Percentiles rank a stretch among this genome's conserved stretches.
These are phyloP conservation scores for Pocillopora damicornis DNA, from an alignment of 64 coral and sea anemone species.

Conservation along the genomic window DNA sequence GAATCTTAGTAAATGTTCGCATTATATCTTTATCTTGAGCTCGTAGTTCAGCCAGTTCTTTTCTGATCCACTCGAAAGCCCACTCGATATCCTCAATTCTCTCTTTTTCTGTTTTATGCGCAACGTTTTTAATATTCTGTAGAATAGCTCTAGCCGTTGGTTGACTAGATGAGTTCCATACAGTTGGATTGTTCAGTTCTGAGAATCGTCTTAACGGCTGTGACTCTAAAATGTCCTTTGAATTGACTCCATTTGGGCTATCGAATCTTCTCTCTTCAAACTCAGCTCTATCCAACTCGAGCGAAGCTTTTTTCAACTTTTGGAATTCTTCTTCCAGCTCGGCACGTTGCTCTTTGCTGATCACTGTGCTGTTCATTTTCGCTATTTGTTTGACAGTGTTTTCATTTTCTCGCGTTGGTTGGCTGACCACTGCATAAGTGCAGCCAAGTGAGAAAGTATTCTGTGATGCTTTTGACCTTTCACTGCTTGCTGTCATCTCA, in stretches of 20 bases:
- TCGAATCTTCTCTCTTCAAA: not conserved
- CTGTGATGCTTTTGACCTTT: slow-evolving; percentile 45
- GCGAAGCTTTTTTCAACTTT: slow-evolving; percentile 44
- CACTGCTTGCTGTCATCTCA: slow-evolving; percentile 24
- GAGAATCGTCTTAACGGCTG: slow-evolving; percentile 15
- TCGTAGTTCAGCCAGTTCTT: slow-evolving; percentile 60
- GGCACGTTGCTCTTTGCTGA: slow-evolving; percentile 2
- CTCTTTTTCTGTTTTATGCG: slow-evolving; percentile 45
- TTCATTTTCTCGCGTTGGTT: slow-evolving; percentile 20
- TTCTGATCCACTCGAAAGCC: slow-evolving; percentile 67
- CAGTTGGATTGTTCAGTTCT: not conserved
- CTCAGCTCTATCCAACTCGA: slow-evolving; percentile 29
- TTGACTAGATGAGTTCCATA: not conserved
- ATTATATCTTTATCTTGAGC: slow-evolving; percentile 79
- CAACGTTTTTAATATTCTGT: slow-evolving; percentile 30
- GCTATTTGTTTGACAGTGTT: not conserved
- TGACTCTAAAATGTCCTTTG: not conserved
- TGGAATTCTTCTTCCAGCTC: slow-evolving; percentile 10
- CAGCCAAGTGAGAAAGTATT: slow-evolving; percentile 42
- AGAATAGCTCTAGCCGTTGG: slow-evolving; percentile 35
- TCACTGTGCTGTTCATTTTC: slow-evolving; percentile 14
- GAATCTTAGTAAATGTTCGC: slow-evolving; percentile 61
- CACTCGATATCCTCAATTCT: slow-evolving; percentile 43
- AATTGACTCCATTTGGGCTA: not conserved
- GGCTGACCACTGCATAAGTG: slow-evolving; percentile 51